These are phyloP conservation scores for Pithys albifrons DNA, from an alignment of 2,113 vertebrate species.

Conservation along the genomic window DNA sequence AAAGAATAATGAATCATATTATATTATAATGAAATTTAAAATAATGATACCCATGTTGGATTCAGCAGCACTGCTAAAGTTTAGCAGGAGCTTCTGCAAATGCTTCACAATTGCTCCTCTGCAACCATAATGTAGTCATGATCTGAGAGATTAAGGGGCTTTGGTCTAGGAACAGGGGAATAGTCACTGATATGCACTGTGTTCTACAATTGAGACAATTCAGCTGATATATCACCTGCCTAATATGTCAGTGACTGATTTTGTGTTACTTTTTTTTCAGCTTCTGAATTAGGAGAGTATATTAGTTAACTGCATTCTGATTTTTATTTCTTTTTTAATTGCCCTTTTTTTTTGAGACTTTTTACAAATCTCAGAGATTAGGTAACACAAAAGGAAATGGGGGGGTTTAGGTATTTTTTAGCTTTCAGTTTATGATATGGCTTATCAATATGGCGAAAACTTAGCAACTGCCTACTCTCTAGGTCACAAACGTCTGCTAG, in stretches of 20 bases:
- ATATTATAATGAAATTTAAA: not conserved
- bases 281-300: not conserved
- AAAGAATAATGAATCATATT: not conserved
- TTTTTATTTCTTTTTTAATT: not conserved
- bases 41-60: accelerated
- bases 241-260: not conserved
- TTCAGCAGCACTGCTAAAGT: not conserved
- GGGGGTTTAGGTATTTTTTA: not conserved
- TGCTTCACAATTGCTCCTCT: not conserved
- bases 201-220: not conserved
- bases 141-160: not conserved
- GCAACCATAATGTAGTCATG: not conserved
- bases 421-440: not conserved
- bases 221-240: not conserved
- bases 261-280: not conserved
- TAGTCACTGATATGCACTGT: not conserved
- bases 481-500: not conserved
- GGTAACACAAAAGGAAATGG: not conserved
- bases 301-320: not conserved
- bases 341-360: not conserved
- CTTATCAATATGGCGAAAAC: not conserved
- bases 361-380: not conserved
- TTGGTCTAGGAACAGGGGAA: not conserved
- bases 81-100: not conserved
- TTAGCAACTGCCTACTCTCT: not conserved